Conservation (phyloP, 2,888 invertebrate species). For the Lithophane leautieri region DNA sequence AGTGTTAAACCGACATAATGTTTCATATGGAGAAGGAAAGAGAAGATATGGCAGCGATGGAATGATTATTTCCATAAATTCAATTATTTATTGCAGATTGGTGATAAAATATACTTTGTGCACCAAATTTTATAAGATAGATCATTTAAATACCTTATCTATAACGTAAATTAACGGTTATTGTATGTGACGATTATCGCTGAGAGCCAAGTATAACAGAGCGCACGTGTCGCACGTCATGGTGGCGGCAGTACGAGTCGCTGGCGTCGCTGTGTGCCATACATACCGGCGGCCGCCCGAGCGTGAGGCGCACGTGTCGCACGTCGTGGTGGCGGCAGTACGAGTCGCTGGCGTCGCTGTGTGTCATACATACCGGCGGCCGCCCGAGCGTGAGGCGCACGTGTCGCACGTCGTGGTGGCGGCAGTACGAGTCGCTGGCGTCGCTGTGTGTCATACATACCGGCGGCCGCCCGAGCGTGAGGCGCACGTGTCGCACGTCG, state of each 20-base stretch:
- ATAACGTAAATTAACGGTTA: too few relatives aligned
- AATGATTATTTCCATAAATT: not conserved
- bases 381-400: conserved; percentile 18
- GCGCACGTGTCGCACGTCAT: too few relatives aligned
- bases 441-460: conserved; percentile 25
- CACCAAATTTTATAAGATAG: too few relatives aligned
- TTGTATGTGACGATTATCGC: too few relatives aligned
- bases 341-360: not conserved
- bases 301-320: too few relatives aligned
- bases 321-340: too few relatives aligned
- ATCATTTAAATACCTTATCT: too few relatives aligned
- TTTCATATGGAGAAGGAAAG: not conserved
- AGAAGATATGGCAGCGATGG: not conserved
- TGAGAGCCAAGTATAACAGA: too few relatives aligned
- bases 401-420: conserved; percentile 35
- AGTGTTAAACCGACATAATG: not conserved
- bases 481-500: conserved; percentile 32
- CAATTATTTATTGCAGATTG: not conserved
- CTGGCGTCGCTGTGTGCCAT: not conserved
- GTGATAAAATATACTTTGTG: not conserved
- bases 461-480: conserved; percentile 21
- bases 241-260: not conserved
- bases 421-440: conserved; percentile 38
- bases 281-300: too few relatives aligned
- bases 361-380: conserved; percentile 31